These are phyloP conservation scores for Rhagonycha lutea DNA, from an alignment of 2,888 invertebrate species.

Conservation along the genomic window DNA sequence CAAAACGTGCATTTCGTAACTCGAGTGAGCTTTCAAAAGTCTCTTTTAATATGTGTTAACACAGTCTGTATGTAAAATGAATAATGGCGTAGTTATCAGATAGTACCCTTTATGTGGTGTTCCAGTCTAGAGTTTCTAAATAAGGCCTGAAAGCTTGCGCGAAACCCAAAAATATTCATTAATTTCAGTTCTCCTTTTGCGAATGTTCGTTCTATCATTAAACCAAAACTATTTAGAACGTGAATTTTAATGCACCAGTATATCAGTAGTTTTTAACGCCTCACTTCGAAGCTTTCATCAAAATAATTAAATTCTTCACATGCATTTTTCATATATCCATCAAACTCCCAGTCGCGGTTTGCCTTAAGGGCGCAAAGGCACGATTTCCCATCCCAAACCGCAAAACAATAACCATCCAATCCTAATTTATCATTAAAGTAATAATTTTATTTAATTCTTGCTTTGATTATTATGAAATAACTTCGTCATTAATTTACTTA, in stretches of 20 bases:
- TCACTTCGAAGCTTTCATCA: neutral
- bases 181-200: slow-evolving; percentile 2
- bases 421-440: no score
- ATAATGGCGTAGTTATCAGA: slow-evolving; percentile 16
- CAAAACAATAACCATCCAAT: no score
- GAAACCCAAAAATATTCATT: slow-evolving; percentile 17
- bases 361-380: no score
- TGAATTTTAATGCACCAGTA: slow-evolving; percentile 2
- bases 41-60: slow-evolving; percentile 16
- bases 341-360: no score
- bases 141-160: neutral
- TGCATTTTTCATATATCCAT: neutral
- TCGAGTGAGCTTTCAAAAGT: slow-evolving; percentile 9
- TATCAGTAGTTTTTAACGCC: neutral
- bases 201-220: neutral
- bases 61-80: slow-evolving; percentile 15
- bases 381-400: no score
- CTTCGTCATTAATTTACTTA: no score
- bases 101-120: slow-evolving; percentile 13
- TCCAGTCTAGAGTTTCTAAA: slow-evolving; percentile 13
- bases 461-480: no score
- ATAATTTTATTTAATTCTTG: no score
- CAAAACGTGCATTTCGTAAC: neutral
- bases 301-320: neutral
- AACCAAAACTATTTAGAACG: slow-evolving; percentile 5